Conservation (phyloP, 2,113 vertebrate species). For the Hymenochirus boettgeri region DNA sequence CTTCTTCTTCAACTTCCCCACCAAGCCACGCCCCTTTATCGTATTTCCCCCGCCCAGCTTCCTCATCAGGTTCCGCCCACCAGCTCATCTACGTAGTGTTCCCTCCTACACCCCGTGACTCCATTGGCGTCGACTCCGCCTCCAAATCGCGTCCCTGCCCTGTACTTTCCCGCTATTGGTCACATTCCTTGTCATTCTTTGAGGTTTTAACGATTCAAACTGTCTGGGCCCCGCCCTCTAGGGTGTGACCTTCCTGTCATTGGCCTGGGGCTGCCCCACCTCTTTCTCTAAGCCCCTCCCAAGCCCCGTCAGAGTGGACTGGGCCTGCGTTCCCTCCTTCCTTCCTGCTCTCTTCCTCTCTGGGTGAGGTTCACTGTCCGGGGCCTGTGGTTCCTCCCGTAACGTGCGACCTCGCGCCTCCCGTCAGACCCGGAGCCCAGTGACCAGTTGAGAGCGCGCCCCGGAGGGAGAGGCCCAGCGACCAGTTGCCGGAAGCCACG, state of each 20-base stretch:
- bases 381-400: background rate
- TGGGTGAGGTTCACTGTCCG: constrained; percentile 24
- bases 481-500: background rate
- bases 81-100: background rate
- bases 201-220: background rate
- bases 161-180: background rate
- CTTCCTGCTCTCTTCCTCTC: constrained; percentile 26
- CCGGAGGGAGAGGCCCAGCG: background rate
- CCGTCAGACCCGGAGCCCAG: background rate
- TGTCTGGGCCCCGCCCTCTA: background rate
- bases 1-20: too few relatives aligned
- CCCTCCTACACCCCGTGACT: background rate
- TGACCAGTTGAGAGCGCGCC: background rate
- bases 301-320: background rate
- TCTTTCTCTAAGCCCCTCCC: background rate
- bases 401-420: background rate
- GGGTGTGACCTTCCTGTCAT: background rate
- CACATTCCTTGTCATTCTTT: background rate
- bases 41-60: too few relatives aligned
- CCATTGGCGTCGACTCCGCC: background rate
- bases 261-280: background rate
- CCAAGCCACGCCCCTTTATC: too few relatives aligned
- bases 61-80: too few relatives aligned
- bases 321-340: constrained; percentile 8
- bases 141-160: background rate